Percentiles rank a stretch among this genome's conserved stretches.
phyloP scores from a whole-genome alignment of 2,797 vertebrate genomes.

The Martes flavigula region DNA sequence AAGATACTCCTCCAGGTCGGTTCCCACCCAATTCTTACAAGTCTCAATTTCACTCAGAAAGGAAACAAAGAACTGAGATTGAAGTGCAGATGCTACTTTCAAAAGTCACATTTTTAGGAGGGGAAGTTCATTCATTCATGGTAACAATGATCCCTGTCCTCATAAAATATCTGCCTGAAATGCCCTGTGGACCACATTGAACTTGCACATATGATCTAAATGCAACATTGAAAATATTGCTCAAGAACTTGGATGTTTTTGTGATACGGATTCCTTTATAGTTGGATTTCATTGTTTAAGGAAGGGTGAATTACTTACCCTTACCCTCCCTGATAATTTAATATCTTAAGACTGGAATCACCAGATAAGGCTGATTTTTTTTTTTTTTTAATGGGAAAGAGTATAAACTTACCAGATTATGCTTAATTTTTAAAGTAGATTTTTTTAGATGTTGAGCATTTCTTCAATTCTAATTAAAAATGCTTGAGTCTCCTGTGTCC shows the following conservation, averaged over 20 bases:
- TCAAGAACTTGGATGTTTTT: background rate
- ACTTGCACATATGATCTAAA: background rate
- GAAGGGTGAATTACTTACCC: background rate
- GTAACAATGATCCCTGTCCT: background rate
- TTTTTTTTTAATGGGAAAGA: slow-evolving; percentile 4
- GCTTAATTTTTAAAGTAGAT: background rate
- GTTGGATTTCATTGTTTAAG: background rate
- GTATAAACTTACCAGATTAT: background rate
- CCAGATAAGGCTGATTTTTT: background rate
- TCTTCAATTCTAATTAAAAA: background rate
- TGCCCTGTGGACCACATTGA: background rate
- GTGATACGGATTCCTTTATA: background rate
- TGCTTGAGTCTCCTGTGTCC: background rate
- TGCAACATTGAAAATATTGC: background rate
- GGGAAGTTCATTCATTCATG: background rate
- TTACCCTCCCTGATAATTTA: background rate
- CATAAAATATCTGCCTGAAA: background rate
- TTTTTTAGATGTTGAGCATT: background rate
- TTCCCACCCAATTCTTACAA: background rate
- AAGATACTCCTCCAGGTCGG: background rate
- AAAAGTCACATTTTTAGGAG: background rate
- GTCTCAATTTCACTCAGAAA: background rate
- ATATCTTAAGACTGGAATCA: background rate
- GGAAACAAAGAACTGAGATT: background rate
- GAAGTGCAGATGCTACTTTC: background rate